Base-by-base conservation (phyloP, 2,797 vertebrate genomes). In the Valencia hispanica region DNA sequence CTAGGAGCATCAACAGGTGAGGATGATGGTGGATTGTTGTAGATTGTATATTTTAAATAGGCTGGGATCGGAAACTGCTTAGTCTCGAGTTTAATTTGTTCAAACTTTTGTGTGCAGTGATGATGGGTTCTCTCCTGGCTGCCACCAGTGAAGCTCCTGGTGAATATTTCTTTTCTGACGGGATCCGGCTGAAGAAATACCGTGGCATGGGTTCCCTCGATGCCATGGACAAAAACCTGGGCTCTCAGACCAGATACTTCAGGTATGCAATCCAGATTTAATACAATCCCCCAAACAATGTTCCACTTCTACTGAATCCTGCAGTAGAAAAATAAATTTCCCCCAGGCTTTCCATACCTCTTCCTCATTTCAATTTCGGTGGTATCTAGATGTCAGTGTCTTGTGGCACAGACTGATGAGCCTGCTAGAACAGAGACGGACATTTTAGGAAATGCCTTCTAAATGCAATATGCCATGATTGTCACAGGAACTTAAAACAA, bases 121-220 rank as follows among this genome's bases (percentile, higher is more conserved):
- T 99, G 98, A 99, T 99, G 98, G 98, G 98, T 53, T 99, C 98
- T 4, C 95, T 99, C 63, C 93, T 99, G 77, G 98, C 98, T 72
- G 98, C 98, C 77, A 99, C 98, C 75, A 97, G 94, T 0, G 98
- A 99, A 91, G 97, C 98, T 55, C 98, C 98, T 0, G 98, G 98
- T 0, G 98, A 99, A 86, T 99, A 99, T 91, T 99, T 98, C 93
- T 99, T 99, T 92, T 99, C 98, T 0, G 98, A 99, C 32, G 98
- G 98, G 59, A 98, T 99, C 88, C 93, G 98, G 88, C 93, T 99
- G 74, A 99, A 99, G 94, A 99, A 99, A 66, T 99, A 98, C 78
- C 96, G 98, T 0, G 98, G 98, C 41, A 99, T 99, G 98, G 98
- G 98, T 47, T 99, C 98, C 0, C 91, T 99, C 1, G 98, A 99